phyloP scores from a whole-genome alignment of 2,888 invertebrate species.

The Schrankia costaestrigalis region DNA sequence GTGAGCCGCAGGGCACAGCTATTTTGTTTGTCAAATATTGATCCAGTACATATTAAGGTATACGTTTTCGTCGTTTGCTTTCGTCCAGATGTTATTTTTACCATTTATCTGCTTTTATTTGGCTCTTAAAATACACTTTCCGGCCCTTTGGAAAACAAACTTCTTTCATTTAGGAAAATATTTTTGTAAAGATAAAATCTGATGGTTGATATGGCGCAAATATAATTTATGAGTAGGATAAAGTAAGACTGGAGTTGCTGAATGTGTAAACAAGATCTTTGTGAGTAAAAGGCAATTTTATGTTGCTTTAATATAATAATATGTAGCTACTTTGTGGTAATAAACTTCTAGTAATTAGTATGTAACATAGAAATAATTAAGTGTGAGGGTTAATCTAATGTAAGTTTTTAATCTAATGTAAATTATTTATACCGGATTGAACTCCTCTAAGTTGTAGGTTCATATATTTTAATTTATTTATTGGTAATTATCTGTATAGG shows the following conservation, averaged over 20 bases:
- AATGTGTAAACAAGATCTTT: constrained; percentile 9
- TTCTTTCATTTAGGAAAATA: constrained; percentile 9
- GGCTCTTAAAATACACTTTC: constrained; percentile 11
- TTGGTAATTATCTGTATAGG: too few relatives aligned
- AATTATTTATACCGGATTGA: too few relatives aligned
- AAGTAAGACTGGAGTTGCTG: constrained; percentile 3
- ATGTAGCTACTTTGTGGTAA: too few relatives aligned
- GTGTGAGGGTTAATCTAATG: too few relatives aligned
- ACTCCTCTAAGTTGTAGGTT: too few relatives aligned
- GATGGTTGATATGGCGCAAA: constrained; percentile 6
- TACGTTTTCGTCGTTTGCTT: constrained; percentile 7
- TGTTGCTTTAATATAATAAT: too few relatives aligned
- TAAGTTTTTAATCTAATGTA: too few relatives aligned
- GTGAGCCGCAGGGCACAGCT: too few relatives aligned
- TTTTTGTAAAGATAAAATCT: constrained; percentile 16
- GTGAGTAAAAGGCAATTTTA: constrained; percentile 3
- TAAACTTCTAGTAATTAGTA: too few relatives aligned
- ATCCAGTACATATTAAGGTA: constrained; percentile 10
- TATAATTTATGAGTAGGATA: constrained; percentile 16
- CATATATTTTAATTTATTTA: too few relatives aligned
- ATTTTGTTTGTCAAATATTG: constrained; percentile 31
- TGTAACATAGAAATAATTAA: too few relatives aligned
- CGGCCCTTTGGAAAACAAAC: constrained; percentile 9
- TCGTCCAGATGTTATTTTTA: constrained; percentile 9
- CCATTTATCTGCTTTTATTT: constrained; percentile 12